Percentiles rank a stretch among this genome's conserved stretches.
These are phyloP conservation scores for Euschistus heros DNA, from an alignment of 1,140 invertebrate genomes.

Conservation along the genomic window DNA sequence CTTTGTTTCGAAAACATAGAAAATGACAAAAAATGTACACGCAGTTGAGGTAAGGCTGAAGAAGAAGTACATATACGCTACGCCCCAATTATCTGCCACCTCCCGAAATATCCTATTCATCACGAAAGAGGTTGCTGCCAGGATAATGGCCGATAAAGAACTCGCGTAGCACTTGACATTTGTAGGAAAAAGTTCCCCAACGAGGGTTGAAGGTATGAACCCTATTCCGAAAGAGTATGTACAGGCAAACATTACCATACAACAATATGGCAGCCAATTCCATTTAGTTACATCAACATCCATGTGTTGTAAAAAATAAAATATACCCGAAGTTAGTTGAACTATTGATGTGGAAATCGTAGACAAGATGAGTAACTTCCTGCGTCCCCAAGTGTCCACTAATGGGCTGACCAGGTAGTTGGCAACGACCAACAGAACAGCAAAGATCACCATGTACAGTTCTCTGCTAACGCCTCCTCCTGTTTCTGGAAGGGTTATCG, in stretches of 20 bases:
- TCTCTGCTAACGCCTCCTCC: constrained; percentile 19
- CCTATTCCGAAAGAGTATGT: constrained; percentile 30
- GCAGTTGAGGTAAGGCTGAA: constrained; percentile 34
- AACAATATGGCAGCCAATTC: constrained; percentile 29
- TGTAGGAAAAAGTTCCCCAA: constrained; percentile 31
- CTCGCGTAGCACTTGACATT: constrained; percentile 32
- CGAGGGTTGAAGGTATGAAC: constrained; percentile 30
- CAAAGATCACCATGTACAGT: constrained; percentile 28
- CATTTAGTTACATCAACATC: constrained; percentile 5
- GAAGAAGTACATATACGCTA: constrained; percentile 28
- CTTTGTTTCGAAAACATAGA: constrained; percentile 54
- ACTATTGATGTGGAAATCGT: constrained; percentile 23
- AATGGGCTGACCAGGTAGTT: constrained; percentile 38
- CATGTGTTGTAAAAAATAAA: constrained; percentile 27
- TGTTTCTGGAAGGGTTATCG: constrained; percentile 31
- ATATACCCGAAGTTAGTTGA: constrained; percentile 27
- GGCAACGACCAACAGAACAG: constrained; percentile 33
- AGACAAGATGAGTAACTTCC: constrained; percentile 43
- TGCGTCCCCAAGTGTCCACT: constrained; percentile 40
- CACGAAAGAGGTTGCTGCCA: constrained; percentile 29
- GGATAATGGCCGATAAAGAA: constrained; percentile 28
- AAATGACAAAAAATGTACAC: constrained; percentile 43
- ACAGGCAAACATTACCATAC: constrained; percentile 27
- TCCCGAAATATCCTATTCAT: constrained; percentile 30
- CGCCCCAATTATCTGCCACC: constrained; percentile 19